Base-by-base conservation (phyloP, 92 coral and sea anemone genomes). In the Porites cylindrica region DNA sequence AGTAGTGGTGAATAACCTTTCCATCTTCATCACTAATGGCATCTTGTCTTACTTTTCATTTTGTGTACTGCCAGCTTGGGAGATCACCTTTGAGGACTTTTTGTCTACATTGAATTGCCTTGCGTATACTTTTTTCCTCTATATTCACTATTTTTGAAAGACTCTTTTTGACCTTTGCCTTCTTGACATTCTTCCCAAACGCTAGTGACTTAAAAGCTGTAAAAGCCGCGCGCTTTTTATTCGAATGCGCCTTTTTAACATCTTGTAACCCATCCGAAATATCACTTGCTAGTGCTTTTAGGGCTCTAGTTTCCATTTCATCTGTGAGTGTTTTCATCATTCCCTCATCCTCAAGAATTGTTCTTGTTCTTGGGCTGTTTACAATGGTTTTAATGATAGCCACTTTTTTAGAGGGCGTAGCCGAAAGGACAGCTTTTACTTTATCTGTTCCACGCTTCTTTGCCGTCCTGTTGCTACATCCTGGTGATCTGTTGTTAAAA, bases 251-350 rank as follows among this genome's bases (percentile, higher is more conserved):
- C 32, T 69, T 66, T 77, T 88, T 91, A 10, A 91, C 88, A 8
- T 87, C 77, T 13, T 83, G 71, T 26, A 88, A 16, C 10, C 91
- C 91, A 65, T 91, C 92, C 7, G 92, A 83, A 64, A 92, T 92
- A 61, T 88, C 86, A 64, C 84, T 78, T 66, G 95, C 91, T 10
- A 88, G 88, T 29, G 92, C 95, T 66, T 70, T 56, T 9, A 88
- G 89, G n/a, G n/a, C n/a, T n/a, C n/a, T n/a, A n/a, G n/a, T n/a
- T n/a, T n/a, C 92, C 65, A 85, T 85, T 72, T 47, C 79, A 60
- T 91, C 92, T 64, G 69, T 83, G 13, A 80, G 83, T 6, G 77
- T 84, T 85, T 73, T 85, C 1, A 65, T 24, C 76, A 52, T 10
- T 18, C 89, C 89, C 24, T 64, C 23, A 24, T 64, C 13, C 38